Evolutionary conservation across 2,888 invertebrate genomes (phyloP).

Genomic region (Cerastis leucographa): DNA sequence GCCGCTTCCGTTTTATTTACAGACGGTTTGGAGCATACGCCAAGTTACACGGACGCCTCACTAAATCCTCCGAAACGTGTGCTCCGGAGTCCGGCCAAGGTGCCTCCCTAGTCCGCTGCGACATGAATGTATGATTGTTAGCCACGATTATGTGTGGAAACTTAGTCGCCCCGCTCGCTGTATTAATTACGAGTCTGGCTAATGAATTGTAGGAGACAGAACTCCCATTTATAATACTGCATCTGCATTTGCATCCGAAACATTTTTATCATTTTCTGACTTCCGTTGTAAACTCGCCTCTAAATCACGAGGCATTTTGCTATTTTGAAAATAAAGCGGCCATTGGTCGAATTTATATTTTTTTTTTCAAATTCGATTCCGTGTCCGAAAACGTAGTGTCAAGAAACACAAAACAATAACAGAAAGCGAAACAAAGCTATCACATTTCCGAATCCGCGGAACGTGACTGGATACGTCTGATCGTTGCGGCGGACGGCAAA

Average conservation of each 20-base stretch:
- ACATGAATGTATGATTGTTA: conserved; percentile 56
- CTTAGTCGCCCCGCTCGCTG: conserved; percentile 40
- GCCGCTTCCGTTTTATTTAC: conserved; percentile 71
- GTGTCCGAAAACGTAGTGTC: conserved; percentile 32
- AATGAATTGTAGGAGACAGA: conserved; percentile 43
- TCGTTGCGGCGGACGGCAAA: conserved; percentile 68
- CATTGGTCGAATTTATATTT: conserved; percentile 18
- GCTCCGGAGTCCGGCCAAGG: conserved; percentile 46
- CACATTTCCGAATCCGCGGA: conserved; percentile 63
- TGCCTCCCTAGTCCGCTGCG: conserved; percentile 17
- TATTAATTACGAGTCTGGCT: conserved; percentile 42
- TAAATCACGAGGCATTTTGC: conserved; percentile 30
- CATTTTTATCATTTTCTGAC: conserved; percentile 30
- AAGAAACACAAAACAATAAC: conserved; percentile 60
- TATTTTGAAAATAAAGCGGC: conserved; percentile 21
- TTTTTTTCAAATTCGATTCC: conserved; percentile 27
- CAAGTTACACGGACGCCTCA: conserved; percentile 68
- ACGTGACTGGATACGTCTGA: conserved; percentile 76
- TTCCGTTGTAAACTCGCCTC: conserved; percentile 29
- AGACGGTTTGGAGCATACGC: conserved; percentile 62
- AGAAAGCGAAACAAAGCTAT: conserved; percentile 60
- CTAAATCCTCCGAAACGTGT: conserved; percentile 62
- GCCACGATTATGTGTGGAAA: conserved; percentile 55
- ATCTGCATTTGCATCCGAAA: conserved; percentile 32
- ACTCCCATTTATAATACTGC: conserved; percentile 32